Conservation (phyloP, 2,888 invertebrate genomes). For the Hyposoter dolosus region DNA sequence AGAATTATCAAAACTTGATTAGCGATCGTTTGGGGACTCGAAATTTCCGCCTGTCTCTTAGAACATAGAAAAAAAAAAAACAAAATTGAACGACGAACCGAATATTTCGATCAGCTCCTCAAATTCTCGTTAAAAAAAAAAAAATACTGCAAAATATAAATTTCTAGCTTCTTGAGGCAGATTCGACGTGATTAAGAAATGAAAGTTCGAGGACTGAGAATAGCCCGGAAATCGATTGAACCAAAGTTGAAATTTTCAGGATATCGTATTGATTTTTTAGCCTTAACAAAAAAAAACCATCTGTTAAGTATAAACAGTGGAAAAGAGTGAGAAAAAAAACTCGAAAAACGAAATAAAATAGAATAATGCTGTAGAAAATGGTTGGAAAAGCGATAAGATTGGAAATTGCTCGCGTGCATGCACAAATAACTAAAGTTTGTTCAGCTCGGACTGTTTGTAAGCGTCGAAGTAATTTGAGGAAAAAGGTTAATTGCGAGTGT, state of each 20-base stretch:
- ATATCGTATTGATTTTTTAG: background rate
- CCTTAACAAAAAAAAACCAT: background rate
- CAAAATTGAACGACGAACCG: background rate
- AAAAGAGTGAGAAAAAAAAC: background rate
- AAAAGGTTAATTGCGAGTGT: conserved; percentile 33
- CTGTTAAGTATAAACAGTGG: background rate
- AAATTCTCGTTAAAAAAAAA: background rate
- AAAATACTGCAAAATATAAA: background rate
- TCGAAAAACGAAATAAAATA: background rate
- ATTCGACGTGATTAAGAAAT: background rate
- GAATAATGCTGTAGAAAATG: background rate
- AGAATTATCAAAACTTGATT: background rate
- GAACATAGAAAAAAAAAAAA: background rate
- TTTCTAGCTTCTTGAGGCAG: background rate
- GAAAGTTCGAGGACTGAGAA: background rate
- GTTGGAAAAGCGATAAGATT: conserved; percentile 3
- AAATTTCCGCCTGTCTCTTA: background rate
- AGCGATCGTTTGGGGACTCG: background rate
- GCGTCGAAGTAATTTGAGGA: conserved; percentile 26
- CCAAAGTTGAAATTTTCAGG: background rate
- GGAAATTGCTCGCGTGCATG: background rate
- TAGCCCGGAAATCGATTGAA: background rate
- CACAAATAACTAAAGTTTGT: background rate
- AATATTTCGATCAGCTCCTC: background rate
- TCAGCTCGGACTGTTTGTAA: conserved; percentile 5